Percentiles rank a stretch among this genome's conserved stretches.
Evolutionary conservation across 2,797 vertebrate species (phyloP).

Genomic region (Falco naumanni): DNA sequence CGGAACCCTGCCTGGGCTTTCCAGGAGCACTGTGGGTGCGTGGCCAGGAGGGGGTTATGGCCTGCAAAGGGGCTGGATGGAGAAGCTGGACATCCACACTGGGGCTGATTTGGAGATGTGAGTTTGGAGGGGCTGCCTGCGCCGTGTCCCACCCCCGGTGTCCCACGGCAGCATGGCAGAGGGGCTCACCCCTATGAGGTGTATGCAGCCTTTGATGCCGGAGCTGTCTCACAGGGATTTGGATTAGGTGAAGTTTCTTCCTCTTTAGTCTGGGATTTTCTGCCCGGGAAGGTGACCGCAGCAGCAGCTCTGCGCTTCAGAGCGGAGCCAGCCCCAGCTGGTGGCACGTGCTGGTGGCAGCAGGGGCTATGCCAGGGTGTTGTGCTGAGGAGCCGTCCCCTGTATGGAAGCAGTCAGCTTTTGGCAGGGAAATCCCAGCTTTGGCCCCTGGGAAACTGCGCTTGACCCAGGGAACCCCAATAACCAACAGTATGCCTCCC

Average conservation of each 20-base stretch:
- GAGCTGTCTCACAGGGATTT: neutral
- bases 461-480: rapidly evolving
- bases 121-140: neutral
- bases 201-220: neutral
- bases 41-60: neutral
- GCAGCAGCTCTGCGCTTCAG: rapidly evolving
- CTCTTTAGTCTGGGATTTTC: neutral
- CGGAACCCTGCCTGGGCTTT: neutral
- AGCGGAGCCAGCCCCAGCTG: neutral
- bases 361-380: rapidly evolving
- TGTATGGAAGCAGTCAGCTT: rapidly evolving
- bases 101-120: rapidly evolving
- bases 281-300: rapidly evolving
- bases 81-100: rapidly evolving
- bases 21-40: rapidly evolving
- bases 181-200: rapidly evolving
- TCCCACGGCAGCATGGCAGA: rapidly evolving
- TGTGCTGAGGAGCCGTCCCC: rapidly evolving
- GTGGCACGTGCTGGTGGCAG: rapidly evolving
- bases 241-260: neutral
- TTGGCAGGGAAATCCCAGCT: neutral
- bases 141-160: rapidly evolving
- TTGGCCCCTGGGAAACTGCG: neutral
- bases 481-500: rapidly evolving
- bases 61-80: neutral